Evolutionary conservation across 2,113 vertebrate genomes (phyloP).

Genomic region (Limanda limanda): DNA sequence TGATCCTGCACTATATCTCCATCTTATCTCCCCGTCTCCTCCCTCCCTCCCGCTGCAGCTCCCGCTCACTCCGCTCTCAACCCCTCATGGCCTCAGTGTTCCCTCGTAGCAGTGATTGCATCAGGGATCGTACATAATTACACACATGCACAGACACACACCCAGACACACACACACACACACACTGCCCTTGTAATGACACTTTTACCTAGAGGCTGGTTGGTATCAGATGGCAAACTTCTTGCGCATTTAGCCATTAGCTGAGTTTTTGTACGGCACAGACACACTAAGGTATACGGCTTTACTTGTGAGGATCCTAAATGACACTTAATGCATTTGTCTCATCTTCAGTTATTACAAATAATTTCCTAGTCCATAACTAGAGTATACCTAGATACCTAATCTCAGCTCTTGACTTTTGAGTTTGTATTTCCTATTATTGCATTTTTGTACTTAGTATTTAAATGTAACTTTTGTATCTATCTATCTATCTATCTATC

Average conservation of each 20-base stretch:
- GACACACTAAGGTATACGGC: background rate
- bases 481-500: too few species aligned
- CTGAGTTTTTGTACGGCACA: background rate
- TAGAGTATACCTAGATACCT: too few species aligned
- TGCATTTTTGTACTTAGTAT: too few species aligned
- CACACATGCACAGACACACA: background rate
- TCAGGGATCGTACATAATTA: conserved; percentile 7
- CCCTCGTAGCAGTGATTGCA: conserved; percentile 10
- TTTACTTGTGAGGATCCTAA: background rate
- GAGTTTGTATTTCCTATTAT: too few species aligned
- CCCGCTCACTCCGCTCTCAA: background rate
- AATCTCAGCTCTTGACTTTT: too few species aligned
- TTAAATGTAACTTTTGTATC: too few species aligned
- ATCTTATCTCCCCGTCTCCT: background rate
- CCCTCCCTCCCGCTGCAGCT: background rate
- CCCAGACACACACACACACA: too few species aligned
- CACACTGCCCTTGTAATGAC: background rate
- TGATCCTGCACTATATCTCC: background rate
- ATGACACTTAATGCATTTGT: too few species aligned
- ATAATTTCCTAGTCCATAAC: background rate
- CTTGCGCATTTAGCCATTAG: background rate
- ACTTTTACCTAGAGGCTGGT: background rate
- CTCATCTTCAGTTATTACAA: too few species aligned
- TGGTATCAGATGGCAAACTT: conserved; percentile 22
- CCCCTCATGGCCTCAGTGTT: conserved; percentile 5